These are phyloP conservation scores for Dolichopus griseipennis DNA, from an alignment of 2,888 invertebrate species.

Conservation along the genomic window DNA sequence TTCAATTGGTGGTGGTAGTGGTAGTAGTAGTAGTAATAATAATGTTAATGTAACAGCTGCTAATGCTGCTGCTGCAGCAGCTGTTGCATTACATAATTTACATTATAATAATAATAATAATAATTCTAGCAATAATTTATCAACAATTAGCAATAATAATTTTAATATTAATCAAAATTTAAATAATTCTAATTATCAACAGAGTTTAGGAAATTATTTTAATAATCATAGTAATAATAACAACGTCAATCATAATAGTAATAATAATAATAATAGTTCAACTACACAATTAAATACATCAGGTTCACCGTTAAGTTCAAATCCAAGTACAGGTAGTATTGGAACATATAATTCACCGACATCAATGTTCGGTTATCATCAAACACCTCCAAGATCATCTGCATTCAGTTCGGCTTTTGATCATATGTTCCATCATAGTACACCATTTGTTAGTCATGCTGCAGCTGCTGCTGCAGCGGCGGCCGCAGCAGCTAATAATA, in stretches of 20 bases:
- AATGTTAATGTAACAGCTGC: slow-evolving; percentile 3
- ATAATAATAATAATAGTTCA: background rate
- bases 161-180: slow-evolving; percentile 16
- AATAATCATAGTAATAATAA: background rate
- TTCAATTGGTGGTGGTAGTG: background rate
- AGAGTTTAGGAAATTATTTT: background rate
- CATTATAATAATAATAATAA: background rate
- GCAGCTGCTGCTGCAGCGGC: slow-evolving; percentile 34
- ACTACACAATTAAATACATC: slow-evolving; percentile 26
- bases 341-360: slow-evolving; percentile 31
- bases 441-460: slow-evolving; percentile 39
- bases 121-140: slow-evolving; percentile 10
- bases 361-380: slow-evolving; percentile 39
- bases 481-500: slow-evolving; percentile 34
- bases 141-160: slow-evolving; percentile 9
- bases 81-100: slow-evolving; percentile 11
- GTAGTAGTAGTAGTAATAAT: background rate
- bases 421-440: slow-evolving; percentile 44
- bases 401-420: slow-evolving; percentile 23
- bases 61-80: slow-evolving; percentile 7
- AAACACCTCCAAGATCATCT: slow-evolving; percentile 34
- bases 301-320: slow-evolving; percentile 35
- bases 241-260: slow-evolving; percentile 26
- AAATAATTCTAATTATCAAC: slow-evolving; percentile 13
- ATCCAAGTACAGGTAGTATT: slow-evolving; percentile 29